Evolutionary conservation across 2,113 vertebrate genomes (phyloP).

Genomic region (Periophthalmus modestus): DNA sequence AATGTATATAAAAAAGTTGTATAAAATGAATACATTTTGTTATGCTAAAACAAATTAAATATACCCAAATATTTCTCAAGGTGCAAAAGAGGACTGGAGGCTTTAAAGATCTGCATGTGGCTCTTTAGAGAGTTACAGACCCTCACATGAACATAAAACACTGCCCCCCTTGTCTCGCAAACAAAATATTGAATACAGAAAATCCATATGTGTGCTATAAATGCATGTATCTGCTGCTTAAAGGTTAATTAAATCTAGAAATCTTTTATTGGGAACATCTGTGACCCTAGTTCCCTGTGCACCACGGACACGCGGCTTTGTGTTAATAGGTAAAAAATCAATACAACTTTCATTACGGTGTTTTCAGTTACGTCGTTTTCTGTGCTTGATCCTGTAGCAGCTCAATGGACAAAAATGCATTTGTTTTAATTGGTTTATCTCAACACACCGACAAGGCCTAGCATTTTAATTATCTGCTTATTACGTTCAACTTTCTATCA

Average conservation of each 20-base stretch:
- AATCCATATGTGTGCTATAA: neutral
- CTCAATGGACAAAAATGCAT: neutral
- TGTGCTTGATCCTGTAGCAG: neutral
- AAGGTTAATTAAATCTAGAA: neutral
- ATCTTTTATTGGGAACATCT: neutral
- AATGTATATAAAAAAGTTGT: no score
- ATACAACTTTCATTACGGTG: neutral
- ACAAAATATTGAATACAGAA: no score
- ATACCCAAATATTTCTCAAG: no score
- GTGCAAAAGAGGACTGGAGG: no score
- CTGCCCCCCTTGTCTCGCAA: no score
- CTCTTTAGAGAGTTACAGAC: no score
- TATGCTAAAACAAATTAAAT: no score
- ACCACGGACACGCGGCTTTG: neutral
- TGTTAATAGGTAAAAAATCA: neutral
- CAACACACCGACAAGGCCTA: neutral
- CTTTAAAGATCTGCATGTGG: no score
- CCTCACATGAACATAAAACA: no score
- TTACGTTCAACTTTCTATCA: neutral
- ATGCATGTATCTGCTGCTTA: neutral
- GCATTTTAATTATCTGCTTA: neutral
- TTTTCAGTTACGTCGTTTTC: neutral
- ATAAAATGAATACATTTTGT: no score
- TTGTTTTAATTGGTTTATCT: neutral
- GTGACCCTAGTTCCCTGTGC: neutral